phyloP scores from a whole-genome alignment of 2,888 invertebrate genomes.

The Lamellibrachia columna region DNA sequence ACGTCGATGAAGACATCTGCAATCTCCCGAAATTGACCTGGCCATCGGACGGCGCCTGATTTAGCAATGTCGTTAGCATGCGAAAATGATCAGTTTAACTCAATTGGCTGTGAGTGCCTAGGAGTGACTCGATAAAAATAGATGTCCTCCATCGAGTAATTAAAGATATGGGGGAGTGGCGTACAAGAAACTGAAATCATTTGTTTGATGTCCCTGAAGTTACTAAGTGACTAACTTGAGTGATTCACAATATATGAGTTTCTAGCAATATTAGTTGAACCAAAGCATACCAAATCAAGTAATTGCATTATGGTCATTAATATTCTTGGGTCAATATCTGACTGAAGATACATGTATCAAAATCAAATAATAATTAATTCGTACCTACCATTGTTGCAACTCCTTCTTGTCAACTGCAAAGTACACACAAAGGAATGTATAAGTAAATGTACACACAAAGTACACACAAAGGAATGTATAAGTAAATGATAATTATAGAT shows the following conservation, averaged over 20 bases:
- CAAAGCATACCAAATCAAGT: slow-evolving; percentile 5
- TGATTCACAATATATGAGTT: not conserved
- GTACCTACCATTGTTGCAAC: slow-evolving; percentile 63
- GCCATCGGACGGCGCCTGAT: not conserved
- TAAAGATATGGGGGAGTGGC: not conserved
- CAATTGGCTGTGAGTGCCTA: not conserved
- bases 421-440: slow-evolving; percentile 30
- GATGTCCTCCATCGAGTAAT: not conserved
- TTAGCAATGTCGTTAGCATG: slow-evolving; percentile 3
- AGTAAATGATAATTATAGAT: not conserved
- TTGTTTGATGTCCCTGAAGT: slow-evolving; percentile 11
- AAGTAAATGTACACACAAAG: not conserved
- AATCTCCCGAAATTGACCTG: slow-evolving; percentile 5
- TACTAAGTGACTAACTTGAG: slow-evolving; percentile 9
- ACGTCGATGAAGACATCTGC: slow-evolving; percentile 12
- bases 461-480: not conserved
- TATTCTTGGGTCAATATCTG: not conserved
- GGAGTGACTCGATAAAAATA: not conserved
- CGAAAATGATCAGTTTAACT: slow-evolving; percentile 9
- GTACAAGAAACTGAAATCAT: slow-evolving; percentile 7
- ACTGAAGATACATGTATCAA: not conserved
- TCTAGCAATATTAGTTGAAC: not conserved
- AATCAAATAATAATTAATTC: not conserved
- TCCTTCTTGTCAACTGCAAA: slow-evolving; percentile 65
- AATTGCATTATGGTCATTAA: not conserved